phyloP scores from a whole-genome alignment of 2,888 invertebrate species.

The Synergus umbraculus region DNA sequence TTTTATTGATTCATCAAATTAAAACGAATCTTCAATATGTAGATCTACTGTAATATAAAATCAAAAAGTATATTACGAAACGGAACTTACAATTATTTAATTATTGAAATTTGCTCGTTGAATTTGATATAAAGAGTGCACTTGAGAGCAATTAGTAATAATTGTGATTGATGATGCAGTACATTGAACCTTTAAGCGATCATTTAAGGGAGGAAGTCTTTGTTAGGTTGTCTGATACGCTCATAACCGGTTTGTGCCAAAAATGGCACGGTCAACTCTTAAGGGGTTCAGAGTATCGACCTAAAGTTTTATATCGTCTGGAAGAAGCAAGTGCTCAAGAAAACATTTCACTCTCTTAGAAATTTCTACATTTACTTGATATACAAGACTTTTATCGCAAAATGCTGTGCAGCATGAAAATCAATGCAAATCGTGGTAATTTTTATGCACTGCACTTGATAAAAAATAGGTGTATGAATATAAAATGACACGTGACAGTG shows the following conservation, averaged over 20 bases:
- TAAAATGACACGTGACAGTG: background rate
- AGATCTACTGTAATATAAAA: background rate
- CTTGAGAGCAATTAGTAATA: background rate
- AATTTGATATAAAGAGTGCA: background rate
- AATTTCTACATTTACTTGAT: background rate
- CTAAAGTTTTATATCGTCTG: constrained; percentile 25
- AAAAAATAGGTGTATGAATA: background rate
- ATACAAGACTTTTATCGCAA: background rate
- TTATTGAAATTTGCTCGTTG: background rate
- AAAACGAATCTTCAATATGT: background rate
- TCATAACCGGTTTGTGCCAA: constrained; percentile 37
- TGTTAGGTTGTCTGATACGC: constrained; percentile 34
- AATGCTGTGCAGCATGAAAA: background rate
- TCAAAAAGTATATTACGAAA: background rate
- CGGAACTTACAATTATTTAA: too few relatives aligned
- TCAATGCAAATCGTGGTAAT: background rate
- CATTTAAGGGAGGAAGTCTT: constrained; percentile 29
- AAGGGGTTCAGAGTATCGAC: constrained; percentile 29
- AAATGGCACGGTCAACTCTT: constrained; percentile 22
- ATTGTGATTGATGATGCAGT: constrained; percentile 7
- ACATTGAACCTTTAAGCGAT: constrained; percentile 17
- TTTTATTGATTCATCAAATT: background rate
- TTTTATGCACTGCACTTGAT: background rate
- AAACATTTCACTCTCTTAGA: background rate
- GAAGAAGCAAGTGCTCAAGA: constrained; percentile 34